Base-by-base conservation (phyloP, 2,797 vertebrate genomes). In the Sciaenops ocellatus region DNA sequence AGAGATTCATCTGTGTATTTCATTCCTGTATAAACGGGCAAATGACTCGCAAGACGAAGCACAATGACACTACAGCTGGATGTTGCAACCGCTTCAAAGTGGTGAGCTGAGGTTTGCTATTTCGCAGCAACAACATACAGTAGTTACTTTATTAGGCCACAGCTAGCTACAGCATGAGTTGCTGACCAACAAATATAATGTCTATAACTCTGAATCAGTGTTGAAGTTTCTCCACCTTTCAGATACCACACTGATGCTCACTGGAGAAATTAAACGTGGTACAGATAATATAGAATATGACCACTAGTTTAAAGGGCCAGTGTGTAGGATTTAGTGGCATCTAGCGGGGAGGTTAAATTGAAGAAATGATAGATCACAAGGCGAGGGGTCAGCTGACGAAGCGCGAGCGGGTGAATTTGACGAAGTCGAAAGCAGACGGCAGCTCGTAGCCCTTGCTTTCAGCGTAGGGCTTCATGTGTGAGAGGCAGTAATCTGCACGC, bases 401-500 rank as follows among this genome's bases (percentile, higher is more conserved):
- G 83, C 99, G 97, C 1, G 98, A 99, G 95, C 98, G 98, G 44
- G 98, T 99, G 66, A 99, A 99, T 89, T 99, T 98, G 0, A 99
- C 96, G 8, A 99, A 99, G 95, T 99, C 98, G 0, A 98, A 99
- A 1, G 98, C 97, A 0, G 98, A 94, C 3, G 97, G 96, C 68
- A 99, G 95, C 74, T 99, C 98, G 0, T 98, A 96, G 84, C 98
- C 98, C 91, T 99, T 99, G 92, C 96, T 90, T 44, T 99, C 98
- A 80, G 98, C 96, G 80, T 97, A 99, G 66, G 98, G 98, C 94
- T 99, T 99, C 98, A 99, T 99, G 95, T 99, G 98, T 4, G 98
- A 99, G 74, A 99, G 97, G 92, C 98, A 99, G 94, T 99, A 99
- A 87, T 99, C 98, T 0, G 98, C 98, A 86, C 99, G 98, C 87